Evolutionary conservation across 2,888 invertebrate genomes (phyloP), one percentile per base, ranked within the genome.

Genomic region (Pardosa pseudoannulata): DNA sequence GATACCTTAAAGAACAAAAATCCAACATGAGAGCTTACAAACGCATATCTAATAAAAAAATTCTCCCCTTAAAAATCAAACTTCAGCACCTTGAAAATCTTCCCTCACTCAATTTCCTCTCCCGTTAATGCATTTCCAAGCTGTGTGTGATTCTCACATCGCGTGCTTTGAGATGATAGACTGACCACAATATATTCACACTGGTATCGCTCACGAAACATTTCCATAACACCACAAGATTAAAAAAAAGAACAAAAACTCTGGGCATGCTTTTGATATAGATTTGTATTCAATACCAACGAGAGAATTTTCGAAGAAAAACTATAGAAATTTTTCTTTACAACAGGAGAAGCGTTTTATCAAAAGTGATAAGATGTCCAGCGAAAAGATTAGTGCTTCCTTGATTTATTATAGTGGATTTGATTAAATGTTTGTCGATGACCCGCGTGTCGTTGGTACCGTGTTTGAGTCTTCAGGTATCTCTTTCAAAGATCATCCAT

Each of bases 231-330:
- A 36, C 41, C 41, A 2, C 16, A 16, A 46, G 16, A 46, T 46
- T 46, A 16, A 46, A 46, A 46, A 46, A 36, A 46, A 46, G 16
- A 46, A 46, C 9, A n/a, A n/a, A n/a, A n/a, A n/a, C n/a, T n/a
- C n/a, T 5, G 36, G 6, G 41, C 16, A 46, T 46, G 9, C 16
- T 46, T 46, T 2, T 13, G 41, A 46, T 46, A 46, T 46, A 46
- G 41, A 46, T 46, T 46, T 46, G 16, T 46, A 46, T 46, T 46
- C 41, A 46, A 46, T 46, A 46, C n/a, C n/a, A n/a, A n/a, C n/a
- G n/a, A n/a, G n/a, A n/a, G n/a, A n/a, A n/a, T n/a, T n/a, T n/a
- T n/a, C n/a, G n/a, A n/a, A n/a, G n/a, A n/a, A n/a, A n/a, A n/a
- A n/a, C n/a, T n/a, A n/a, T n/a, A n/a, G n/a, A n/a, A n/a, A n/a